Evolutionary conservation across 64 coral and sea anemone genomes (phyloP).

Genomic region (Actinia equina): DNA sequence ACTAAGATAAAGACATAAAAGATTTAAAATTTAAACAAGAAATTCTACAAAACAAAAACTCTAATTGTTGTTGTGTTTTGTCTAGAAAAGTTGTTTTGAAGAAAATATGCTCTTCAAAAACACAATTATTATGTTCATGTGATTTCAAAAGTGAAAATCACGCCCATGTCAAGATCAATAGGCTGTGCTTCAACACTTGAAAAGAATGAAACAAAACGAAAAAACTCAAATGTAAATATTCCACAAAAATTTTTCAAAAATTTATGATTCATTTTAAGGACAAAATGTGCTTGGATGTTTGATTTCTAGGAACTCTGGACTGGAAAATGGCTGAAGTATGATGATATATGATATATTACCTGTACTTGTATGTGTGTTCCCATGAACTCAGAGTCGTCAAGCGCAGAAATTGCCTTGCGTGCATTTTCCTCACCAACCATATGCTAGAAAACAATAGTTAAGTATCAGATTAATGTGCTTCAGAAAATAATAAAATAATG

Average conservation of each 20-base stretch:
- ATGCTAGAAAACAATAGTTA: conserved; percentile 47
- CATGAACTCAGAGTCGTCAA: conserved; percentile 91
- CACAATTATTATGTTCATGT: not conserved
- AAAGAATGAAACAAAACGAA: no score
- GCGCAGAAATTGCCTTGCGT: conserved; percentile 45
- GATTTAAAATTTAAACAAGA: no score
- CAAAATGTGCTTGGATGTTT: no score
- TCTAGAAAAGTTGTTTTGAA: not conserved
- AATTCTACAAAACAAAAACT: not conserved
- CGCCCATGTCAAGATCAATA: not conserved
- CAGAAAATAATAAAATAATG: no score
- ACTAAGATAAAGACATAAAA: no score
- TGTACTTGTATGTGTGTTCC: conserved; percentile 98
- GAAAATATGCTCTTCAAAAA: not conserved
- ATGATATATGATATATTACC: conserved; percentile 19
- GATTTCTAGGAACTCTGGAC: not conserved
- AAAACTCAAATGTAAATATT: no score
- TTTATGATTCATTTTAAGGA: not conserved
- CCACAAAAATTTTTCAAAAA: not conserved
- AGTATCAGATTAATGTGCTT: not conserved
- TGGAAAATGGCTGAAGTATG: not conserved
- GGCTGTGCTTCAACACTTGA: not conserved
- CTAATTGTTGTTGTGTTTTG: not conserved
- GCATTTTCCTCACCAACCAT: conserved; percentile 76
- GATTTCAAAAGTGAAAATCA: not conserved